Base-by-base conservation (phyloP, 2,888 invertebrate genomes). In the Lepidonotus clava region DNA sequence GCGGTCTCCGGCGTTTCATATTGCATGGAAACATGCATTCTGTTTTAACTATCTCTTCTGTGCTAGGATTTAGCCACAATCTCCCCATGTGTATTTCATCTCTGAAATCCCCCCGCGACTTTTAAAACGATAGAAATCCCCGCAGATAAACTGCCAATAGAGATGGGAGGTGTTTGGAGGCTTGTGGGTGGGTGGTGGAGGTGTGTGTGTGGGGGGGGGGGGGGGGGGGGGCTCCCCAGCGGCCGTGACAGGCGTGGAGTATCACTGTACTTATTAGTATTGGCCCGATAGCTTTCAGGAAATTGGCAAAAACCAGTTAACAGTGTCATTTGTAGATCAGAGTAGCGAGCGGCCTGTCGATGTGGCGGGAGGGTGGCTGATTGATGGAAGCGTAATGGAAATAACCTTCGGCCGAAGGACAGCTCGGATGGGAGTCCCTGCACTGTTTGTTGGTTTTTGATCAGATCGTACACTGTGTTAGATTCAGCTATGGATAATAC, bases 251-350 rank as follows among this genome's bases (percentile, higher is more conserved):
- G n/a, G n/a, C n/a, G n/a, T 61, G 24, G 24, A 24, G 28, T 61
- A 61, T 61, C 61, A 61, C 28, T 61, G 61, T 61, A 24, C 61
- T 61, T 61, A 61, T 61, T n/a, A 32, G 14, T 28, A 61, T 61
- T 61, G 61, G 28, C 11, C 28, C 24, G 61, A 61, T 8, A 61
- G 61, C 24, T 24, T 24, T 61, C 28, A 32, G 24, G 21, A 61
- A 61, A 61, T 61, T 61, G 61, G 61, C 46, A 61, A 61, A 61
- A 61, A 61, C 28, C 24, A 32, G 24, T 61, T 61, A 61, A 61
- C 24, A 24, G 28, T 28, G 61, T 18, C 11, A 28, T 28, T 2
- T 24, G 11, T 24, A 2, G 24, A 61, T 32, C 61, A 61, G 28
- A 61, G n/a, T n/a, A n/a, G n/a, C n/a, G n/a, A n/a, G n/a, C n/a